phyloP scores from a whole-genome alignment of 2,113 vertebrate genomes.

The Ranitomeya variabilis region DNA sequence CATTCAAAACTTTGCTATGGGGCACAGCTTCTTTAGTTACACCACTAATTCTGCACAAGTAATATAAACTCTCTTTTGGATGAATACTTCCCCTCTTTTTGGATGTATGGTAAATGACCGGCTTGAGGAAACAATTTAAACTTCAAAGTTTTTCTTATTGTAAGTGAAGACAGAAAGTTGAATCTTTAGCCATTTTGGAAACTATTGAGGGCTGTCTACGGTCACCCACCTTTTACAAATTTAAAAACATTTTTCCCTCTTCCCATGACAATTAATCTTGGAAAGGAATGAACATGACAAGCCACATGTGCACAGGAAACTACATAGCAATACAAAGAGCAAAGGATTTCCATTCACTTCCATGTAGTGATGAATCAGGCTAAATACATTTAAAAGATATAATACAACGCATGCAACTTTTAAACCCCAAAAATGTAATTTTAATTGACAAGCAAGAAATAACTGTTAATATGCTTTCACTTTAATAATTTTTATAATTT shows the following conservation, averaged over 20 bases:
- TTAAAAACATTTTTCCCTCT: neutral
- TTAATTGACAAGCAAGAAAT: neutral
- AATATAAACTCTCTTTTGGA: too few relatives aligned
- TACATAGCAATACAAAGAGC: neutral
- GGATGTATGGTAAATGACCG: neutral
- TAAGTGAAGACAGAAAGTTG: neutral
- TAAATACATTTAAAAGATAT: neutral
- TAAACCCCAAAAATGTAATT: neutral
- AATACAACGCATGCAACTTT: neutral
- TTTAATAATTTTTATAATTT: neutral
- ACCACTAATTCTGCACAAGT: too few relatives aligned
- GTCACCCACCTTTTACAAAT: neutral
- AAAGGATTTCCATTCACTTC: neutral
- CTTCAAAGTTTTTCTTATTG: neutral
- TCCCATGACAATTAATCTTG: too few relatives aligned
- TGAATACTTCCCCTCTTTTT: neutral
- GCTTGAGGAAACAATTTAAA: neutral
- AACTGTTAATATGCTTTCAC: neutral
- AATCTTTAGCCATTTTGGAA: neutral
- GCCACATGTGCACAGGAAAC: neutral
- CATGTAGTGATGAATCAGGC: too few relatives aligned
- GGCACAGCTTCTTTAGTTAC: too few relatives aligned
- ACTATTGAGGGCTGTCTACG: neutral
- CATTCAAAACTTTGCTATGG: too few relatives aligned
- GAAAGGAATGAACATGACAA: neutral